Base-by-base conservation (phyloP, 2,113 vertebrate species). In the Rhinoderma darwinii region DNA sequence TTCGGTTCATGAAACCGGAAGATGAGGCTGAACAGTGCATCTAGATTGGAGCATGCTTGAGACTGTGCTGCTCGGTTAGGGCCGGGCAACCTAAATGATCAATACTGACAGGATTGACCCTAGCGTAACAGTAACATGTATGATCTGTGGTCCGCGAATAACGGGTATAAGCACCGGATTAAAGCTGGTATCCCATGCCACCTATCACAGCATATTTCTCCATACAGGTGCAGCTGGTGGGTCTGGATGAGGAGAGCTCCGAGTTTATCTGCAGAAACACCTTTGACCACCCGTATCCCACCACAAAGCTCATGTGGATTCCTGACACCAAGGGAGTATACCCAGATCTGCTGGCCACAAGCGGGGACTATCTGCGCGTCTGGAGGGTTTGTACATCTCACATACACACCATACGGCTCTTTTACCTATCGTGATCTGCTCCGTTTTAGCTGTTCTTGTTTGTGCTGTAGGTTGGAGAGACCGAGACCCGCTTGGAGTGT, bases 231-330 rank as follows among this genome's bases (percentile, higher is more conserved):
- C 98, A 99, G 89, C 93, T 99, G 76, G 98, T 99, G 89, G 98
- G 98, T 90, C 93, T 99, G 92, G 98, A 99, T 83, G 98, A 99
- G 86, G 98, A 99, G 93, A 99, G 98, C 91, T 99, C 86, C 0
- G 86, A 87, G 30, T 87, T 87, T 63, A 87, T 87, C 37, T 87
- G 86, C 93, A 96, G 97, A 91, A 99, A 99, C 90, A 99, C 98
- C 0, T 99, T 99, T 88, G 98, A 99, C 90, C 98, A 99, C 85
- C 98, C 98, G 0, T 99, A 99, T 84, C 98, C 98, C 54, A 99
- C 98, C 88, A 99, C 98, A 83, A 99, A 99, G 93, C 96, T 99
- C 84, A 99, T 99, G 98, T 99, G 98, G 98, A 99, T 99, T 88
- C 98, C 98, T 2, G 98, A 99, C 92, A 99, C 97, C 61, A 99